Evolutionary conservation across 2,113 vertebrate species (phyloP).

Genomic region (Myiagra hebetior): DNA sequence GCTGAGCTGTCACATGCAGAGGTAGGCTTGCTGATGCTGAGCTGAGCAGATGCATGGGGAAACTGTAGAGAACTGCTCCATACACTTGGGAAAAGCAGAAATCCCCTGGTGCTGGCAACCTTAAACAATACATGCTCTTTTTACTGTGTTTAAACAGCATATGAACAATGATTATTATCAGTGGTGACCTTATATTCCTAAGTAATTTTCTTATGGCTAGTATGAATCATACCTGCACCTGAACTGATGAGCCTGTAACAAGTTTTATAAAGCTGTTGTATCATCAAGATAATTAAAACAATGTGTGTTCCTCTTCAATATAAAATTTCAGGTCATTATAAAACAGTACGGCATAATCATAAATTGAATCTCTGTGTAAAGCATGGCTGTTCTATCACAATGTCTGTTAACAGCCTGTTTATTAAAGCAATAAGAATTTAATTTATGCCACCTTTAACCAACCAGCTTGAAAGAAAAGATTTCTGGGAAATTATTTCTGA

Average conservation of each 20-base stretch:
- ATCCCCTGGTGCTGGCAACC: not conserved
- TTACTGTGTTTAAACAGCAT: not conserved
- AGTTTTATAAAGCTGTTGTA: not conserved
- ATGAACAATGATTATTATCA: not conserved
- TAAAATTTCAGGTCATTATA: not conserved
- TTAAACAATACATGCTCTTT: not conserved
- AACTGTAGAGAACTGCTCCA: not conserved
- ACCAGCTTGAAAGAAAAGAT: not conserved
- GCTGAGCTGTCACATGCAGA: not conserved
- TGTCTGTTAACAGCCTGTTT: not conserved
- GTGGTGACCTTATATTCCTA: not conserved
- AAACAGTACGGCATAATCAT: not conserved
- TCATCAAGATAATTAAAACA: not conserved
- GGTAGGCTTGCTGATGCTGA: not conserved
- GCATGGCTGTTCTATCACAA: not conserved
- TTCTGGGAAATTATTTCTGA: not conserved
- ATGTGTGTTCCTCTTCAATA: not conserved
- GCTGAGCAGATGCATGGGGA: not conserved
- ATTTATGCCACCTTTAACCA: constrained; percentile 2
- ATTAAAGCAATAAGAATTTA: not conserved
- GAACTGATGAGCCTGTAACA: not conserved
- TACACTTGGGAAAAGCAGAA: not conserved
- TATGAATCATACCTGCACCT: not conserved
- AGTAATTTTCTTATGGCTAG: not conserved
- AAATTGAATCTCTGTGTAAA: not conserved